Evolutionary conservation across 92 coral and sea anemone genomes (phyloP).

Genomic region (Heteractis magnifica): DNA sequence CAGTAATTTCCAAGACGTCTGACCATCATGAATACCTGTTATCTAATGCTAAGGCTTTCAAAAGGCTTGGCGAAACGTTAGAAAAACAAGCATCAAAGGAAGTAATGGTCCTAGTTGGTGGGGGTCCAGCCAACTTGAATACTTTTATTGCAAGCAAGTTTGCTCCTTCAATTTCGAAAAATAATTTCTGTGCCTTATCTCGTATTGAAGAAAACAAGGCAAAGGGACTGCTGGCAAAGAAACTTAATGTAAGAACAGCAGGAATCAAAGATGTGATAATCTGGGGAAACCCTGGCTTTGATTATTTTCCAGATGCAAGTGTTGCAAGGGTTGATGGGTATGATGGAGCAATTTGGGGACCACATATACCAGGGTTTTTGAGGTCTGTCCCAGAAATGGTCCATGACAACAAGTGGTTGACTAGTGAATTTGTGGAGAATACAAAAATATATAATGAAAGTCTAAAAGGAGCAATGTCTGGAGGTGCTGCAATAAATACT

Average conservation of each 20-base stretch:
- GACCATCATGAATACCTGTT: conserved; percentile 49
- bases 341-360: conserved; percentile 99
- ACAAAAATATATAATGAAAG: conserved; percentile 55
- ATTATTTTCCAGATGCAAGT: conserved; percentile 65
- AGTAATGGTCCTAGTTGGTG: conserved; percentile 81
- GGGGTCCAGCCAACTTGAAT: conserved; percentile 73
- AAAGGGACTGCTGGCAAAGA: conserved; percentile 81
- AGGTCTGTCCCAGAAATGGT: conserved; percentile 91
- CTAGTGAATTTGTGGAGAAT: conserved; percentile 71
- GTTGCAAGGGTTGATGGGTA: conserved; percentile 86
- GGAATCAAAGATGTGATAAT: conserved; percentile 83
- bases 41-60: conserved; percentile 59
- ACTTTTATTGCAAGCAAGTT: conserved; percentile 68
- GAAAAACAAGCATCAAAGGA: conserved; percentile 78
- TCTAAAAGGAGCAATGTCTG: conserved; percentile 38
- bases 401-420: conserved; percentile 94
- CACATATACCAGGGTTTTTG: conserved; percentile 89
- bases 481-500: conserved; percentile 70
- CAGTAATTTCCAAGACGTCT: conserved; percentile 24
- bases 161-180: conserved; percentile 89
- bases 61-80: conserved; percentile 74
- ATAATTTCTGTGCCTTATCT: conserved; percentile 80
- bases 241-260: conserved; percentile 82
- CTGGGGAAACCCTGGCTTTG: conserved; percentile 85
- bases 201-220: conserved; percentile 87